phyloP scores from a whole-genome alignment of 2,888 invertebrate genomes.

The Deladenus siricidicola region DNA sequence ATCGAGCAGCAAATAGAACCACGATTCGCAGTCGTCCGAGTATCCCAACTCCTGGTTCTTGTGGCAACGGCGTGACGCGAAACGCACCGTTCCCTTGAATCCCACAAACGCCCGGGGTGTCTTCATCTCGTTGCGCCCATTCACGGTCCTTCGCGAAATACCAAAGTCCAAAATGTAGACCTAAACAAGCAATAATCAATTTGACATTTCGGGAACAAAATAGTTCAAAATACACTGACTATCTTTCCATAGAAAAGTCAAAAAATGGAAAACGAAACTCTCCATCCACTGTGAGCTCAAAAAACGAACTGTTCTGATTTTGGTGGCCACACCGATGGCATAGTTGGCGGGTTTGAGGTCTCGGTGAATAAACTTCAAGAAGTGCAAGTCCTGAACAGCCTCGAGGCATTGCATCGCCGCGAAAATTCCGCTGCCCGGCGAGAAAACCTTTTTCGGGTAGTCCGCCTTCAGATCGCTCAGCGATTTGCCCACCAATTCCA shows the following conservation, averaged over 20 bases:
- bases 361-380: constrained; percentile 28
- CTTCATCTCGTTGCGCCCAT: constrained; percentile 27
- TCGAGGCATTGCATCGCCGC: constrained; percentile 41
- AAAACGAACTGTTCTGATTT: too few relatives aligned
- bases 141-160: constrained; percentile 37
- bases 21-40: constrained; percentile 47
- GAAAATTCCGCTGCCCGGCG: constrained; percentile 34
- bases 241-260: too few relatives aligned
- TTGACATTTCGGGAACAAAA: too few relatives aligned
- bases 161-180: constrained; percentile 48
- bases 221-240: too few relatives aligned
- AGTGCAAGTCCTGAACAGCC: constrained; percentile 44
- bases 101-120: constrained; percentile 21
- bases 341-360: constrained; percentile 30
- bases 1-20: constrained; percentile 47
- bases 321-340: constrained; percentile 15
- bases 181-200: constrained; percentile 6
- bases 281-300: too few relatives aligned
- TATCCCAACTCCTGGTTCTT: constrained; percentile 32
- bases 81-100: constrained; percentile 46
- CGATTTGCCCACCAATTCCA: constrained; percentile 40
- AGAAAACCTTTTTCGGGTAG: constrained; percentile 23
- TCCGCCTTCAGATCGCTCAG: constrained; percentile 35
- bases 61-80: constrained; percentile 44
- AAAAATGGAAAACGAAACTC: too few relatives aligned